Base-by-base conservation (phyloP, 2,888 invertebrate species). In the Trachelus tabidus region DNA sequence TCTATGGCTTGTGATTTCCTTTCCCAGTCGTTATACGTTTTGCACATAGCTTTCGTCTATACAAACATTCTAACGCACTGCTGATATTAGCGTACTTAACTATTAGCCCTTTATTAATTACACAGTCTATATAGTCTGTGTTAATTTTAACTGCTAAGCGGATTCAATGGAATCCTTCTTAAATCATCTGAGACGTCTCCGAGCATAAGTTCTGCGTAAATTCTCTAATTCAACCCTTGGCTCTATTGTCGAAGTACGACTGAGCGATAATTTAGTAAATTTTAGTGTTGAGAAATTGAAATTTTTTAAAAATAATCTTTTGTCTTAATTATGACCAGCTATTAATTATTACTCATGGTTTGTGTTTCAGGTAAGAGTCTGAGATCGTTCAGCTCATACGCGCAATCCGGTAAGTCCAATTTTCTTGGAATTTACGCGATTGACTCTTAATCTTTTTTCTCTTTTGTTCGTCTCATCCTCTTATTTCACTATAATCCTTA, bases 1-100 rank as follows among this genome's bases (percentile, higher is more conserved):
- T 75, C 75, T 69, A 77, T 77, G 73, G 1, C 75, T 34, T n/a
- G n/a, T 31, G 68, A 75, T 75, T 77, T 73, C 75, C 71, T 74
- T 77, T 71, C 56, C 75, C 12, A 15, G 23, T 2, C 6, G 23
- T 56, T 56, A 56, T 23, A 56, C 56, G 23, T 23, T 56, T 6
- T 9, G 9, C 9, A 56, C 23, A 1, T 56, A 56, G 9, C 3
- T 35, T 56, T 56, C 15, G 56, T 9, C 56, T 56, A 9, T 56
- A 23, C 56, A 56, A 56, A 56, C 23, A 23, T 56, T 23, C 1
- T 23, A 56, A 56, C 23, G 23, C 23, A 56, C 56, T 23, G 23
- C 56, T 56, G 56, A 56, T 56, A 9, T 56, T 56, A 56, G 23
- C 23, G 0, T 56, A 56, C 56, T 56, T 56, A 56, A 9, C 56